These are phyloP conservation scores for Zaprionus gabonicus DNA, from an alignment of 1,140 invertebrate genomes.

Conservation along the genomic window DNA sequence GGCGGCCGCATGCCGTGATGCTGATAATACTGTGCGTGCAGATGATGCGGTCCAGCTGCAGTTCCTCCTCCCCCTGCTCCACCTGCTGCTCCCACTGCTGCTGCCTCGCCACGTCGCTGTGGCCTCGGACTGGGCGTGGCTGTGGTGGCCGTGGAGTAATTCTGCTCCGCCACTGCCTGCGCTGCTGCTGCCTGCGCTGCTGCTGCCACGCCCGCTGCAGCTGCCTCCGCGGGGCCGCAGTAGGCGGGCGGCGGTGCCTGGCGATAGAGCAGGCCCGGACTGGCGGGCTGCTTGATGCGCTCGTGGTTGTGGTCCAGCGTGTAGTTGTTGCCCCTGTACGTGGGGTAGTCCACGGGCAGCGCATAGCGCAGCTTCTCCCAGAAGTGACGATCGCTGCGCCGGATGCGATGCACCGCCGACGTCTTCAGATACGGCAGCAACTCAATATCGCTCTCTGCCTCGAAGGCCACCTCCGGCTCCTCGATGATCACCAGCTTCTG, in stretches of 20 bases:
- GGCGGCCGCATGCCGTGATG: constrained; percentile 87
- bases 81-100: neutral
- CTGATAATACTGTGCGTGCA: constrained; percentile 84
- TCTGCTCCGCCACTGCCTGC: constrained; percentile 85
- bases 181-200: constrained; percentile 49
- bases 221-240: constrained; percentile 83
- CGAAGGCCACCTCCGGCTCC: constrained; percentile 89
- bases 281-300: constrained; percentile 86
- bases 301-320: constrained; percentile 87
- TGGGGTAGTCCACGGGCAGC: constrained; percentile 89
- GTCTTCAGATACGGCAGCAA: constrained; percentile 94
- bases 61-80: constrained; percentile 3
- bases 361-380: constrained; percentile 96
- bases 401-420: constrained; percentile 92
- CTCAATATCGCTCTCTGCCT: constrained; percentile 93
- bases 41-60: constrained; percentile 43
- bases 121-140: constrained; percentile 87
- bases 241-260: constrained; percentile 84
- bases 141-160: constrained; percentile 87
- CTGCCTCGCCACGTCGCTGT: constrained; percentile 85
- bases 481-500: constrained; percentile 94
- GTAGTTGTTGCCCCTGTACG: constrained; percentile 87
- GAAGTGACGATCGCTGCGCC: constrained; percentile 95
- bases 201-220: constrained; percentile 3
- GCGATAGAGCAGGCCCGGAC: constrained; percentile 84